phyloP scores from a whole-genome alignment of 2,888 invertebrate genomes.

The Leucophora obtusa region DNA sequence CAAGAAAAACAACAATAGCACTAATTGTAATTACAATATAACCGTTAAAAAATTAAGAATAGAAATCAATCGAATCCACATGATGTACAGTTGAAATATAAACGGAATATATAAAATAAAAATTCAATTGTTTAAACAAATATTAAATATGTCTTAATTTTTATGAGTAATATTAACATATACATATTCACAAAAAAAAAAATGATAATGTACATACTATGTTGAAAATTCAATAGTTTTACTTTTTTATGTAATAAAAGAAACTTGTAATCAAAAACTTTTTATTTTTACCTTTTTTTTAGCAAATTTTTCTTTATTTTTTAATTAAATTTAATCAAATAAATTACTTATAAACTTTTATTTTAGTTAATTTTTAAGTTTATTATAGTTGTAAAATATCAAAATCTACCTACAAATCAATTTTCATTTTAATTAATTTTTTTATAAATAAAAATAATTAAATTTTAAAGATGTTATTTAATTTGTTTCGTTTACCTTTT shows the following conservation, averaged over 20 bases:
- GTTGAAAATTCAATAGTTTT: constrained; percentile 44
- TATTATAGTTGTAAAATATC: constrained; percentile 33
- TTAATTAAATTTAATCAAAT: constrained; percentile 34
- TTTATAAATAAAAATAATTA: constrained; percentile 36
- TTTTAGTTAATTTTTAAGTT: constrained; percentile 38
- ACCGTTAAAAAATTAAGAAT: constrained; percentile 74
- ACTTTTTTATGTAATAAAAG: constrained; percentile 24
- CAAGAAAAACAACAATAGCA: constrained; percentile 47
- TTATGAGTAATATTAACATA: constrained; percentile 14
- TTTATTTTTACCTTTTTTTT: constrained; percentile 31
- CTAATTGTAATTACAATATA: constrained; percentile 65
- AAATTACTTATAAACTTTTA: constrained; percentile 32
- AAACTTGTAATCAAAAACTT: constrained; percentile 38
- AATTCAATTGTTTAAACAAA: constrained; percentile 43
- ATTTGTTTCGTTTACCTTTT: constrained; percentile 2
- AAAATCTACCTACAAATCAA: constrained; percentile 27
- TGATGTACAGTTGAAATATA: constrained; percentile 74
- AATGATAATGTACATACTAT: constrained; percentile 53
- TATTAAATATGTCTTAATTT: constrained; percentile 41
- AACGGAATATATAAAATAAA: constrained; percentile 40
- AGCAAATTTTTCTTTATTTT: constrained; percentile 52
- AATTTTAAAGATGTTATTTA: constrained; percentile 38
- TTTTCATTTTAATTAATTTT: constrained; percentile 46
- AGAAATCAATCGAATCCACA: constrained; percentile 76
- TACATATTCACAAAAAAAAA: constrained; percentile 35